A percentile compares a stretch with the other conserved stretches of the same genome.
These are phyloP conservation scores for Sciurus vulgaris DNA, from an alignment of 2,797 vertebrate genomes.

Conservation along the genomic window DNA sequence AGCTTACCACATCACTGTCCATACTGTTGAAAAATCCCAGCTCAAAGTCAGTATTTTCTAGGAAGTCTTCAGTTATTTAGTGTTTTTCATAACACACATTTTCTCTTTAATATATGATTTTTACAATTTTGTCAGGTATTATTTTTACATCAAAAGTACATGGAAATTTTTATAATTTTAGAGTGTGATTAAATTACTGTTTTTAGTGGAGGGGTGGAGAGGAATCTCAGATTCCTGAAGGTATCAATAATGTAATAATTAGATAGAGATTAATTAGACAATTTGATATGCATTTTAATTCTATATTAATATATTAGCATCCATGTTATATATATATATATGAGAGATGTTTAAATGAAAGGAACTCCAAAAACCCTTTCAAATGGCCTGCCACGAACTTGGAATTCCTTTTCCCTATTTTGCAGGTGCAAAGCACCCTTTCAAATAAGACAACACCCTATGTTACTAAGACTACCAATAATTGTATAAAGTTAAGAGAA, in stretches of 20 bases:
- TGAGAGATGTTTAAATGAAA: background rate
- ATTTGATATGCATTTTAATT: background rate
- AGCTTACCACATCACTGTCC: background rate
- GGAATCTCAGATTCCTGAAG: background rate
- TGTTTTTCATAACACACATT: background rate
- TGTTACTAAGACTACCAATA: background rate
- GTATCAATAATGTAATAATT: background rate
- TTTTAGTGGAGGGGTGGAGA: background rate
- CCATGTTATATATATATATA: background rate
- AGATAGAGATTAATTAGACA: background rate
- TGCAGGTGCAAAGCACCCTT: background rate
- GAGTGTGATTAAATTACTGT: background rate
- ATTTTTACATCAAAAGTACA: conserved; percentile 1
- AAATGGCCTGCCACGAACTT: background rate
- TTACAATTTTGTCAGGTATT: background rate
- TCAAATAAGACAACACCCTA: background rate
- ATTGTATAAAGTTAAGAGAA: background rate
- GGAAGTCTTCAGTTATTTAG: background rate
- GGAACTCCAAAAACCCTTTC: background rate
- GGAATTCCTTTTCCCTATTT: background rate
- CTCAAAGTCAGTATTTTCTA: background rate
- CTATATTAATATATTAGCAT: background rate
- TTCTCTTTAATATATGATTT: background rate
- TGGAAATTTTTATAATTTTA: background rate
- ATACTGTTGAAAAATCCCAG: background rate